phyloP scores from a whole-genome alignment of 2,888 invertebrate genomes.

The Stegana nigrithorax region DNA sequence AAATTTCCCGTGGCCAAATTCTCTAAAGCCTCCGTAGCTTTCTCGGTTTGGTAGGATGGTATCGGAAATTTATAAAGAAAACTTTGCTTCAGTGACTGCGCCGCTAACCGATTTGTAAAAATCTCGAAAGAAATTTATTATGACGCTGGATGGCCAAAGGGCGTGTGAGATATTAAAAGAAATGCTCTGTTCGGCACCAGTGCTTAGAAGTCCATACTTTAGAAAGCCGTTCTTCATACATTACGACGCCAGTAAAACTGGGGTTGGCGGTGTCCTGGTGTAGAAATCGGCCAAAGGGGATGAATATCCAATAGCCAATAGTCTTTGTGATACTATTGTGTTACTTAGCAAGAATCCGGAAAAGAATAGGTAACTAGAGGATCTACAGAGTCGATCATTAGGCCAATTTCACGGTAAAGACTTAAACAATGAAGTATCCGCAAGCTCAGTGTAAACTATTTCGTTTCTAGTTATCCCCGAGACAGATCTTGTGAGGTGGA shows the following conservation, averaged over 20 bases:
- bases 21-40: conserved; percentile 18
- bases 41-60: conserved; percentile 19
- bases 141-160: not conserved
- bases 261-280: conserved; percentile 16
- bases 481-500: too few relatives aligned
- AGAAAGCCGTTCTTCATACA: conserved; percentile 22
- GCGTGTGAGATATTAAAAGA: conserved; percentile 5
- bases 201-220: conserved; percentile 23
- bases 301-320: conserved; percentile 22
- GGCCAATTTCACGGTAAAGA: too few relatives aligned
- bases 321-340: too few relatives aligned
- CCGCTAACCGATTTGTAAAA: conserved; percentile 16
- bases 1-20: too few relatives aligned
- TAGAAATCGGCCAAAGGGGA: not conserved
- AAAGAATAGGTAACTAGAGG: too few relatives aligned
- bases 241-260: conserved; percentile 21
- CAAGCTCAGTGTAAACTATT: too few relatives aligned
- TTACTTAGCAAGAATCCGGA: too few relatives aligned
- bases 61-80: conserved; percentile 5
- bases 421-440: too few relatives aligned
- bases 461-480: too few relatives aligned
- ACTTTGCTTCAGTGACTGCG: conserved; percentile 3
- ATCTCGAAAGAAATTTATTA: not conserved
- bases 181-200: conserved; percentile 3
- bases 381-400: too few relatives aligned